Conservation (phyloP, 2,888 invertebrate genomes). For the Nomada fabriciana region DNA sequence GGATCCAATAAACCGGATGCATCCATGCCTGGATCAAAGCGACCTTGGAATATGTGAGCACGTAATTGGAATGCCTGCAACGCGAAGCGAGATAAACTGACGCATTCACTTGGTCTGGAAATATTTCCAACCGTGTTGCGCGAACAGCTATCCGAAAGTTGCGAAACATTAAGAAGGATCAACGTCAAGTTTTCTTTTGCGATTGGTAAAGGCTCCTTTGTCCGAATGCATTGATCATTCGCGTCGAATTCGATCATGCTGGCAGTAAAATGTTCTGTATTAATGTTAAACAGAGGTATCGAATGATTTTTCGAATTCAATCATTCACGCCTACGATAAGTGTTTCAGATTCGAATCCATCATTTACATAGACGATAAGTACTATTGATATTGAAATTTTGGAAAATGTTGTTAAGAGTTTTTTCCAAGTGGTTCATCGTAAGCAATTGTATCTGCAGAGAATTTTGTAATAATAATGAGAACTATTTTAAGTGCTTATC, state of each 20-base stretch:
- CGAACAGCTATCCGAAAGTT: too few relatives aligned
- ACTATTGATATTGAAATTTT: too few relatives aligned
- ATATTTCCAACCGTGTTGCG: not conserved
- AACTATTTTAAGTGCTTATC: not conserved
- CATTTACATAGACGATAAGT: too few relatives aligned
- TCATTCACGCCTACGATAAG: too few relatives aligned
- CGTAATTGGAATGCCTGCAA: constrained; percentile 87
- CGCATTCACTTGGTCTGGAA: not conserved
- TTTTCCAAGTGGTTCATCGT: too few relatives aligned
- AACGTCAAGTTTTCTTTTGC: constrained; percentile 1
- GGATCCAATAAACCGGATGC: constrained; percentile 86
- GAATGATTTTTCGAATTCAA: too few relatives aligned
- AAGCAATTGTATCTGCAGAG: too few relatives aligned
- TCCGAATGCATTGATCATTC: not conserved
- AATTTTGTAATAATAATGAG: not conserved
- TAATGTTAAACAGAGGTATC: too few relatives aligned
- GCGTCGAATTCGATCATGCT: not conserved
- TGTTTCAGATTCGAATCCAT: too few relatives aligned
- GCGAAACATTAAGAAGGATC: not conserved
- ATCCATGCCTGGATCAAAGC: constrained; percentile 86
- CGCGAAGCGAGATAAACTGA: constrained; percentile 50
- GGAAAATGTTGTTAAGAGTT: too few relatives aligned
- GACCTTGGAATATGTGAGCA: constrained; percentile 89
- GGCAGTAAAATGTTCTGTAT: too few relatives aligned
- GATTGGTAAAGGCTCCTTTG: not conserved